Evolutionary conservation across 2,113 vertebrate species (phyloP).

Genomic region (Opisthocomus hoazin): DNA sequence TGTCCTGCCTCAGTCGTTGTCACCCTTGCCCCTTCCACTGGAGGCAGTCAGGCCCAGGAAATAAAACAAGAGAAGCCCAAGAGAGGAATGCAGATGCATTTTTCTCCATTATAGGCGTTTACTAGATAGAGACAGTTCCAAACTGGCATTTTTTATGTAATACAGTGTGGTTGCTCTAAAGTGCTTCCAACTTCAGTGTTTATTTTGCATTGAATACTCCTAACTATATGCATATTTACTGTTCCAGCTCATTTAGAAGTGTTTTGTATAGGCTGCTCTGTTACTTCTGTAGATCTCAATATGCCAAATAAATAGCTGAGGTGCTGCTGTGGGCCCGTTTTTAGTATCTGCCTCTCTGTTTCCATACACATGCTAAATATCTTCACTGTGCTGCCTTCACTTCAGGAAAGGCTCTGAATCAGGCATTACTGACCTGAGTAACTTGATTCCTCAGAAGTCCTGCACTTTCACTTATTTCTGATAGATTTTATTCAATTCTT

Average conservation of each 20-base stretch:
- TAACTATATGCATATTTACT: not conserved
- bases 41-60: not conserved
- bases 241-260: not conserved
- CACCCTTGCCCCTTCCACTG: not conserved
- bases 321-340: not conserved
- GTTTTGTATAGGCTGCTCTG: not conserved
- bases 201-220: not conserved
- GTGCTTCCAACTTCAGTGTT: not conserved
- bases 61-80: not conserved
- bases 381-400: not conserved
- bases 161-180: not conserved
- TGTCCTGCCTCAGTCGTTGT: fast-evolving
- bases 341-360: not conserved
- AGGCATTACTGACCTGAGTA: not conserved
- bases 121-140: fast-evolving
- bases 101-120: not conserved
- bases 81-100: not conserved
- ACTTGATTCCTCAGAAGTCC: not conserved
- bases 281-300: not conserved
- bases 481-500: not conserved
- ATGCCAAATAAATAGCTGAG: not conserved
- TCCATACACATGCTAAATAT: not conserved
- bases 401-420: not conserved
- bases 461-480: not conserved
- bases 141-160: not conserved